Evolutionary conservation across 2,888 invertebrate species (phyloP), one percentile per base, ranked within the genome.

Genomic region (Drosophila buzzatii): DNA sequence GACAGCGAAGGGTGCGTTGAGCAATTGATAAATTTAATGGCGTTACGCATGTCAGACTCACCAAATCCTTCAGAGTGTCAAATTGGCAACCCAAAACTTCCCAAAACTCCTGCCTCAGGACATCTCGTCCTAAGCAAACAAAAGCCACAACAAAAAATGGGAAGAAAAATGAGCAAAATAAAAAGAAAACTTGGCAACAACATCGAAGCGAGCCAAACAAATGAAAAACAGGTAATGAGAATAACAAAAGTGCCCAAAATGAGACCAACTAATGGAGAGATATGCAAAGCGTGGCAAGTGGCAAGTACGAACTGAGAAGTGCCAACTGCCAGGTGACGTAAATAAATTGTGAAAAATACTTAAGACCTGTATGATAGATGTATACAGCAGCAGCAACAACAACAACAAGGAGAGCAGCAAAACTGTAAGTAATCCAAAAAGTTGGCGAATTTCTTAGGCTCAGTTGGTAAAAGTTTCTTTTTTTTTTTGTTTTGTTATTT

Each of bases 1-100:
- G 70, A 72, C 71, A 69, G 64, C 76, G 67, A 65, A 66, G 82
- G 68, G 70, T 75, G 89, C 72, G 71, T 73, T 82, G 81, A 79
- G 90, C 90, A 89, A 90, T 86, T 86, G 85, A 90, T 90, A 89
- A 87, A 86, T 89, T 86, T 86, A 90, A 86, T 90, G 85, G 91
- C 89, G 90, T 90, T 90, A 89, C 91, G 91, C 90, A 79, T 90
- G 85, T 89, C 85, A 86, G 87, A 72, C 82, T 72, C 66, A 56
- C 70, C 60, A 86, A 90, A 87, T 89, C 85, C 85, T 76, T 90
- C 79, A 85, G 79, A 89, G 73, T 89, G 79, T 86, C 90, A 90
- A 89, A 85, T 90, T 74, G 89, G 75, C 75, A 74, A 63, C 55
- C 31, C 41, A 41, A 27, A 55, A 33, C 33, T 18, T 33, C 44